Conservation (phyloP, 2,797 vertebrate genomes). For the Sebastes vulpes region DNA sequence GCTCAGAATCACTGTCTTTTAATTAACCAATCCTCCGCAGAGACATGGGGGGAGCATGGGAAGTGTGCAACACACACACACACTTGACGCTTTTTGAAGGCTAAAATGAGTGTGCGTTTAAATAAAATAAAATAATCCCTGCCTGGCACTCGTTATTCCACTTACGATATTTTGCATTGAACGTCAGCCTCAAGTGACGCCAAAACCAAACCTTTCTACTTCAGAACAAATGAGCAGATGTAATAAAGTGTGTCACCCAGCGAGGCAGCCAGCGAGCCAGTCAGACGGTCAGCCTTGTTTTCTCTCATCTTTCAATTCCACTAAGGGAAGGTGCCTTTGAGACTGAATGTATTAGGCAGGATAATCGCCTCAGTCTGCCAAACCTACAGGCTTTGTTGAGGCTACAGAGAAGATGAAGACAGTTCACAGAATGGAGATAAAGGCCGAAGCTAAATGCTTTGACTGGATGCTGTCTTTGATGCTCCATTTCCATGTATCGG, state of each 20-base stretch:
- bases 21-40: slow-evolving; percentile 65
- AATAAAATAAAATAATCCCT: neutral
- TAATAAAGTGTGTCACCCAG: neutral
- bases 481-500: slow-evolving; percentile 4
- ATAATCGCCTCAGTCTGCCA: slow-evolving; percentile 50
- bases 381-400: slow-evolving; percentile 44
- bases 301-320: slow-evolving; percentile 38
- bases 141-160: neutral
- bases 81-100: slow-evolving; percentile 5
- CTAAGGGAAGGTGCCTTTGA: slow-evolving; percentile 63
- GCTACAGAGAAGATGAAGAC: slow-evolving; percentile 32
- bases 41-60: slow-evolving; percentile 54
- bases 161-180: neutral
- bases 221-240: slow-evolving; percentile 31
- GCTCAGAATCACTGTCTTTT: slow-evolving; percentile 65
- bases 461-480: slow-evolving; percentile 13
- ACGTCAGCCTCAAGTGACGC: neutral
- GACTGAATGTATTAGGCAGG: slow-evolving; percentile 41
- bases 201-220: slow-evolving; percentile 12
- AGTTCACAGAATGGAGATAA: slow-evolving; percentile 38
- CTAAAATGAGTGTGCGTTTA: slow-evolving; percentile 5
- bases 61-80: slow-evolving; percentile 51
- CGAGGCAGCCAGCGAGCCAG: neutral
- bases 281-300: slow-evolving; percentile 23
- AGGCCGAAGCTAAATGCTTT: slow-evolving; percentile 18